Evolutionary conservation across 1,140 invertebrate genomes (phyloP).

Genomic region (Hesperophylax magnus): DNA sequence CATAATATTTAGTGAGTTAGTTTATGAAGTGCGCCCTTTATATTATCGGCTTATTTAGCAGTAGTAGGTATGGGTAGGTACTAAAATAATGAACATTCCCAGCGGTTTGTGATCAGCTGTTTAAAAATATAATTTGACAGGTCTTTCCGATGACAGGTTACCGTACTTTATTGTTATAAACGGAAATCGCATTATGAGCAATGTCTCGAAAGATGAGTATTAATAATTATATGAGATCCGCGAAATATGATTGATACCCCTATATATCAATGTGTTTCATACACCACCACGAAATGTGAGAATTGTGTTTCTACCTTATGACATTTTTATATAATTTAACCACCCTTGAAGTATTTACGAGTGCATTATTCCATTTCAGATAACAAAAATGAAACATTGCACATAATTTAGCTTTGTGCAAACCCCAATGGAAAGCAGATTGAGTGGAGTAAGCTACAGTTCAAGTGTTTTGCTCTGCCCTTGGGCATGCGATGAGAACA

Average conservation of each 20-base stretch:
- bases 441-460: neutral
- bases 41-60: too few relatives aligned
- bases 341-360: conserved; percentile 6
- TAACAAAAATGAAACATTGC: conserved; percentile 34
- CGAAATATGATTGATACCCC: conserved; percentile 29
- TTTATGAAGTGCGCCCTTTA: too few relatives aligned
- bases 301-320: neutral
- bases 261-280: conserved; percentile 21
- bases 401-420: conserved; percentile 29
- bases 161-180: conserved; percentile 34
- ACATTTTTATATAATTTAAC: conserved; percentile 13
- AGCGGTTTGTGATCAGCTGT: conserved; percentile 29
- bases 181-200: conserved; percentile 27
- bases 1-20: too few relatives aligned
- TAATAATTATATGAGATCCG: conserved; percentile 23
- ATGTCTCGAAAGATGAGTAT: conserved; percentile 4
- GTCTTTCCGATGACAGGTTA: conserved; percentile 34
- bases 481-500: conserved; percentile 38
- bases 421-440: conserved; percentile 28
- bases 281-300: conserved; percentile 26
- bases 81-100: too few relatives aligned
- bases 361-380: conserved; percentile 20
- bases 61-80: too few relatives aligned
- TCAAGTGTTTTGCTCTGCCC: conserved; percentile 14
- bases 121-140: conserved; percentile 41